Evolutionary conservation across 1,140 invertebrate species (phyloP).

Genomic region (Hycleus cichorii): DNA sequence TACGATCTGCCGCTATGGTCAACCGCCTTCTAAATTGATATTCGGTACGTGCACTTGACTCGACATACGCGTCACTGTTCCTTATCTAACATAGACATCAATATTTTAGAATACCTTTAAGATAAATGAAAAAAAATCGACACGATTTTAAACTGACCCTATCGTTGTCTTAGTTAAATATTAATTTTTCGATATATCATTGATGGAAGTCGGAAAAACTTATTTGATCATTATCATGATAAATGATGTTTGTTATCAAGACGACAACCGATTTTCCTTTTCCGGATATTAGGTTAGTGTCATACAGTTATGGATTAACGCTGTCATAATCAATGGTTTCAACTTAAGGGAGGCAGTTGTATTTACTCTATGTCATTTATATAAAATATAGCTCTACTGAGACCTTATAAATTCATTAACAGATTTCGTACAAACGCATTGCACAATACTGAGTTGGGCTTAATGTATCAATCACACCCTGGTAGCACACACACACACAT

Average conservation of each 20-base stretch:
- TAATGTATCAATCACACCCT: too few species aligned
- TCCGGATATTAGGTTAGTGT: conserved; percentile 32
- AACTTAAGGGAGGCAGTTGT: conserved; percentile 5
- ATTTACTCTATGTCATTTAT: conserved; percentile 22
- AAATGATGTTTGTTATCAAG: conserved; percentile 30
- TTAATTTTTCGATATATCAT: neutral
- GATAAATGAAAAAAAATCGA: neutral
- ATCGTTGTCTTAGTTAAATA: too few species aligned
- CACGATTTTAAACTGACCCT: too few species aligned
- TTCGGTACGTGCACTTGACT: conserved; percentile 3
- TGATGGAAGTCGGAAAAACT: neutral
- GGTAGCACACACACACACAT: too few species aligned
- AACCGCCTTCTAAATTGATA: conserved; percentile 10
- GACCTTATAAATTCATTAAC: conserved; percentile 16
- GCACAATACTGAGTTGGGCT: too few species aligned
- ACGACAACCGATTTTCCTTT: conserved; percentile 27
- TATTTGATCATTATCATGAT: conserved; percentile 28
- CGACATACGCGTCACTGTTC: neutral
- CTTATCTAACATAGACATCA: conserved; percentile 10
- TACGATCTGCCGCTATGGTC: conserved; percentile 14
- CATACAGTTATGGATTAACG: conserved; percentile 33
- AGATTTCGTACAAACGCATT: too few species aligned
- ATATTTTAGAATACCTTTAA: conserved; percentile 2
- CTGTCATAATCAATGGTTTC: conserved; percentile 11
- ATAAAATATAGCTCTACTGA: conserved; percentile 19